phyloP scores from a whole-genome alignment of 2,888 invertebrate genomes.

The Malachius bipustulatus region DNA sequence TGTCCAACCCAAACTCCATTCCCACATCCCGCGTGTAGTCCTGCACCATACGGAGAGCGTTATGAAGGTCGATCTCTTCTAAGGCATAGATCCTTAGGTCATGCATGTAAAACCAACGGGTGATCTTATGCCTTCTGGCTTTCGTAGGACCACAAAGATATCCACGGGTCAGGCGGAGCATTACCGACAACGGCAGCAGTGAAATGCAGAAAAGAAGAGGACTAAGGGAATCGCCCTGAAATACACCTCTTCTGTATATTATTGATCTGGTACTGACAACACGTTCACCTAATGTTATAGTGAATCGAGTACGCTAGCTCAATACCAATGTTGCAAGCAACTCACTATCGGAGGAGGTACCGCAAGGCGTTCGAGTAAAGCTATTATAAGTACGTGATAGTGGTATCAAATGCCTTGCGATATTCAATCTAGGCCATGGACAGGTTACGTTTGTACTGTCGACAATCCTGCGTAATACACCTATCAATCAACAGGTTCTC shows the following conservation, averaged over 20 bases:
- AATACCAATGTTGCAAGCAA: too few relatives aligned
- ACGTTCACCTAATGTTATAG: too few relatives aligned
- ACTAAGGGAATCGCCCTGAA: conserved; percentile 1
- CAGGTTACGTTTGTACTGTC: neutral
- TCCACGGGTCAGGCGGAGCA: neutral
- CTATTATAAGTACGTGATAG: too few relatives aligned
- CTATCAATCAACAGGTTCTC: conserved; percentile 1
- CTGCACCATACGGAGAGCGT: neutral
- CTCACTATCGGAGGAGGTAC: too few relatives aligned
- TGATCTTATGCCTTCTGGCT: conserved; percentile 1
- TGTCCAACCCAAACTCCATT: conserved; percentile 2
- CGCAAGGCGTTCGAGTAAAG: too few relatives aligned
- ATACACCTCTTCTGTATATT: neutral
- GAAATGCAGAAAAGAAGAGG: conserved; percentile 2
- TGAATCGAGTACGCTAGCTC: too few relatives aligned
- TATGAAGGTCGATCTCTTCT: neutral
- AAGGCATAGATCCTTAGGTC: neutral
- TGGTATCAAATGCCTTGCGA: conserved; percentile 2
- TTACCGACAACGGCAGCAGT: neutral
- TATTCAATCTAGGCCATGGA: neutral
- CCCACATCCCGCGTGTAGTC: neutral
- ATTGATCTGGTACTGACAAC: too few relatives aligned
- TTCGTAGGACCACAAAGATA: neutral
- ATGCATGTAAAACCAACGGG: neutral
- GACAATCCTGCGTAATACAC: neutral